Conservation (phyloP, 2,888 invertebrate genomes). For the Catonia carolina region DNA sequence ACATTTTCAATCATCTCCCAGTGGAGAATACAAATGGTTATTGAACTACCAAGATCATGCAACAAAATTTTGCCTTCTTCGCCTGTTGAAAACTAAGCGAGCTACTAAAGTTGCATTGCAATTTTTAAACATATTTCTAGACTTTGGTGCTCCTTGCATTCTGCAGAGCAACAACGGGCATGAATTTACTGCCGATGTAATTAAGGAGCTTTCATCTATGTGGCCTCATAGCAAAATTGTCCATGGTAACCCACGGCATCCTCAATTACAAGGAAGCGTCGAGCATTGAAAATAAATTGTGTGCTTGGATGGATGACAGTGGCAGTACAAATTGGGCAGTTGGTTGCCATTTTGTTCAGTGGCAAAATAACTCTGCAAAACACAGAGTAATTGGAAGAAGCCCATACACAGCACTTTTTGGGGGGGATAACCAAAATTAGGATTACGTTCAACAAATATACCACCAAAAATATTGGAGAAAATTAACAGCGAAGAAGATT, state of each 20-base stretch:
- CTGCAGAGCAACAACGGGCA: conserved; percentile 32
- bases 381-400: conserved; percentile 39
- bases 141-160: conserved; percentile 30
- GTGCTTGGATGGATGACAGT: conserved; percentile 39
- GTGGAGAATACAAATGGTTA: conserved; percentile 39
- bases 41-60: conserved; percentile 39
- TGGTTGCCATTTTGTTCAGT: conserved; percentile 41
- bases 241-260: conserved; percentile 40
- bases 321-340: conserved; percentile 40
- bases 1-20: conserved; percentile 36
- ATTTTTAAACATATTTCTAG: conserved; percentile 26
- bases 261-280: conserved; percentile 37
- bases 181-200: conserved; percentile 34
- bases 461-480: neutral
- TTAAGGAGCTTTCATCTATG: conserved; percentile 31
- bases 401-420: conserved; percentile 38
- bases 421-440: conserved; percentile 8
- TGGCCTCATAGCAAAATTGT: conserved; percentile 40
- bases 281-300: conserved; percentile 39
- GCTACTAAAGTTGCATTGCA: conserved; percentile 37
- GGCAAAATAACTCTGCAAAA: conserved; percentile 41
- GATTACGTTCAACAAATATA: neutral
- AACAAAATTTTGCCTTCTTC: conserved; percentile 39
- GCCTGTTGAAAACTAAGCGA: conserved; percentile 36
- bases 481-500: conserved; percentile 1